Evolutionary conservation across 2,888 invertebrate species (phyloP), one percentile per base, ranked within the genome.

Genomic region (Proisotoma minuta): DNA sequence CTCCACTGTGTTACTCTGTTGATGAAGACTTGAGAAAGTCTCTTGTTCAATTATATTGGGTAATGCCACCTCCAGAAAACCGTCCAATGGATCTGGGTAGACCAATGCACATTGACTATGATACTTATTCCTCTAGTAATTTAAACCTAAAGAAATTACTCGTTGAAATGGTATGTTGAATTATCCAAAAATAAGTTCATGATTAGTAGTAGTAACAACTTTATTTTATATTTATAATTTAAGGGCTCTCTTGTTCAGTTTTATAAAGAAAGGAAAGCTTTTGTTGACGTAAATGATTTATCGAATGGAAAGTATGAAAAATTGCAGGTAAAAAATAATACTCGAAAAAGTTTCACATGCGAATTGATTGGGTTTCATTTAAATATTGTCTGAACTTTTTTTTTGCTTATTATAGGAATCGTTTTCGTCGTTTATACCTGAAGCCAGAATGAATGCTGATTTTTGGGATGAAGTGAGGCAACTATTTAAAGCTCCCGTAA

Each of bases 21-120:
- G 85, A 62, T 89, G 89, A 76, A 49, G 71, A 73, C 27, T 34
- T 59, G 12, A 71, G 67, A 70, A 91, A 91, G 75, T 92, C 93
- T 0, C 87, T 87, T 50, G 82, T 91, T 15, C 87, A 89, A 66
- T 87, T 90, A 60, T 96, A 90, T 78, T 96, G 96, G 95, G 92
- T 95, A 2, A 85, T 91, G 81, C 94, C 96, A n/a, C 95, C 96
- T 1, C 89, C 91, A 48, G 96, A 96, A 81, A 89, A 88, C 75
- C 85, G 90, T 73, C 91, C 92, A 10, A 86, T 89, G 58, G 95
- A 95, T 78, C 93, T 94, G 78, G 94, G 94, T 0, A 85, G 92
- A 49, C 96, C 96, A 0, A 88, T 96, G 85, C 81, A 89, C 50
- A 86, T 96, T 80, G 89, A 89, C 70, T 93, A 92, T 52, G 74